Percentiles rank a stretch among this genome's conserved stretches.
Evolutionary conservation across 1,140 invertebrate genomes (phyloP).

Genomic region (Pogonognathellus flavescens): DNA sequence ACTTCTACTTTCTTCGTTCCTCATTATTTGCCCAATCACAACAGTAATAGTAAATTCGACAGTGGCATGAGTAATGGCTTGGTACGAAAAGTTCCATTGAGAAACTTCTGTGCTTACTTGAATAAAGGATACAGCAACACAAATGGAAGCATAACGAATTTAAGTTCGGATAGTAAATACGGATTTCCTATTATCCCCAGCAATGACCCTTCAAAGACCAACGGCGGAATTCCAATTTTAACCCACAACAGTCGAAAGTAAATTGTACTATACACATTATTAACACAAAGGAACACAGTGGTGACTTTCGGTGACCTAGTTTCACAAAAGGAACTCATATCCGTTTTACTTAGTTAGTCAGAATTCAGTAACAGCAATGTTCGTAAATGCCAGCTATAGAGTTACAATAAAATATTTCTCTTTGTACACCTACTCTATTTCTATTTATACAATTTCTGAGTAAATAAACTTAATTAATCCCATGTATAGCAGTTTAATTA

Average conservation of each 20-base stretch:
- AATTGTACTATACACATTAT: neutral
- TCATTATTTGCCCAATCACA: constrained; percentile 58
- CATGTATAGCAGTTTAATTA: too few relatives aligned
- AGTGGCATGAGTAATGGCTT: constrained; percentile 22
- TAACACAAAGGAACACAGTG: neutral
- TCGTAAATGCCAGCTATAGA: neutral
- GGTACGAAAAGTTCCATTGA: constrained; percentile 30
- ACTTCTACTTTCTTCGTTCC: constrained; percentile 57
- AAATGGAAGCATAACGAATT: constrained; percentile 14
- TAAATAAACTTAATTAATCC: too few relatives aligned
- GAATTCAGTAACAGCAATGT: too few relatives aligned
- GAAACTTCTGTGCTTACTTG: constrained; percentile 59
- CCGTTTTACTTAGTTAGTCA: neutral
- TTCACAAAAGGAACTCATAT: neutral
- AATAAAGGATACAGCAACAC: constrained; percentile 19
- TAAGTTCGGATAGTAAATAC: constrained; percentile 57
- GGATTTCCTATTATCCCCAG: constrained; percentile 59
- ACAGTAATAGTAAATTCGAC: constrained; percentile 30
- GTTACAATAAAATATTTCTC: too few relatives aligned
- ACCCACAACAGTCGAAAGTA: neutral
- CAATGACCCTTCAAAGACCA: constrained; percentile 1
- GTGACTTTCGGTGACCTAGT: neutral
- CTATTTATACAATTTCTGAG: too few relatives aligned
- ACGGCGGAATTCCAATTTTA: constrained; percentile 18
- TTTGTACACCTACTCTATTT: neutral